Evolutionary conservation across 1,140 invertebrate genomes (phyloP), one percentile per base, ranked within the genome.

Genomic region (Anadara kagoshimensis): DNA sequence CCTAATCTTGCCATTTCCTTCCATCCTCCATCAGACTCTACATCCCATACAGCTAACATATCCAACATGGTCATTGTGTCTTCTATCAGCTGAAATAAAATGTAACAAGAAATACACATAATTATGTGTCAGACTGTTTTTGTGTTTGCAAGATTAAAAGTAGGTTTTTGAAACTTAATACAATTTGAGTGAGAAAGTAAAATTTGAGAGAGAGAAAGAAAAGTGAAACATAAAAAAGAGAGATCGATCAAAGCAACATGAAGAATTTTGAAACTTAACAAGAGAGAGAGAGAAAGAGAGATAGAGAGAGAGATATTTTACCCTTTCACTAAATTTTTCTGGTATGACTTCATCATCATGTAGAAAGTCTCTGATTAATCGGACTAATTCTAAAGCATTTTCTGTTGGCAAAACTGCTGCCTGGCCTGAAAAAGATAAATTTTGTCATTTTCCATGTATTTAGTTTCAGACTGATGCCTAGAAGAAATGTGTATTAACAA

Each of bases 321-420:
- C 86, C 69, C 78, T 75, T 36, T 83, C 82, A 78, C 83, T 86
- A 29, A 90, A 91, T 79, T 91, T 91, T 70, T 92, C 91, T 0
- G 29, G 29, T 36, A 36, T 36, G 7, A 36, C 29, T 36, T 36
- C 29, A 36, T 36, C 29, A 36, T 36, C 29, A 36, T 36, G 29
- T 36, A 36, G 29, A 59, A 93, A 90, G 77, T 93, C 91, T 73
- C 92, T 92, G 4, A 92, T 89, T 86, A 92, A 89, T 62, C 91
- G 89, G 74, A 93, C 85, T 16, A 93, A 87, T 51, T 92, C 89
- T 12, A 91, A 89, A 47, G 92, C 91, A 80, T 93, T 93, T 83
- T 92, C 91, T 49, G 82, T 73, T 45, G 80, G 73, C 11, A 47
- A 63, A 12, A 76, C 71, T 43, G 83, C 76, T 12, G 83, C 82